These are phyloP conservation scores for Ploceus nigricollis DNA, from an alignment of 2,113 vertebrate genomes.

Conservation along the genomic window DNA sequence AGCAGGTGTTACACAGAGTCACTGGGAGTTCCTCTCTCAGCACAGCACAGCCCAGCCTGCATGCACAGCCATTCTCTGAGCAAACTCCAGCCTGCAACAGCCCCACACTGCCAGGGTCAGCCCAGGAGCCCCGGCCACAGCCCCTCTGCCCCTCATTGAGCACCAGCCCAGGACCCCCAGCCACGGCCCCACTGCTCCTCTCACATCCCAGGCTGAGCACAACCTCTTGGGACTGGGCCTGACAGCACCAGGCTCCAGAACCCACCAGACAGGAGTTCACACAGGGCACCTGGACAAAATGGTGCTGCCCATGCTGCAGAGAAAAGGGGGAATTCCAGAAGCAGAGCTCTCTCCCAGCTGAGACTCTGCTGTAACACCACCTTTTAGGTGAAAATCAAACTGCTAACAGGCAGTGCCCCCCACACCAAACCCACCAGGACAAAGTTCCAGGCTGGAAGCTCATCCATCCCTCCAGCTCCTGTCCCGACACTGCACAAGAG, in stretches of 20 bases:
- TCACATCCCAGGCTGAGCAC: not conserved
- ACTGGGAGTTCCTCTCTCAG: not conserved
- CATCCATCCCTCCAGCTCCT: not conserved
- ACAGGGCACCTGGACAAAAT: not conserved
- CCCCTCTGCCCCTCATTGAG: not conserved
- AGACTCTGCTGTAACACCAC: not conserved
- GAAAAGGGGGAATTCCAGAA: not conserved
- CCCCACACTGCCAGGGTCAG: not conserved
- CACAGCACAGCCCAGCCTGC: not conserved
- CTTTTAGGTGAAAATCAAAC: not conserved
- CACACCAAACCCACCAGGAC: not conserved
- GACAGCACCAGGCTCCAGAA: not conserved
- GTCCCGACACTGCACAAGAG: not conserved
- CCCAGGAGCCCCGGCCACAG: not conserved
- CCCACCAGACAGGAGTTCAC: fast-evolving
- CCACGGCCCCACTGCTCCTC: not conserved
- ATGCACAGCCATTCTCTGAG: not conserved
- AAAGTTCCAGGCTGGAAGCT: not conserved
- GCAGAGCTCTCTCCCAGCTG: not conserved
- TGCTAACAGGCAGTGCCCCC: not conserved
- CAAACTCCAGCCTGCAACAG: not conserved
- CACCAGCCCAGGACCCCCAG: not conserved
- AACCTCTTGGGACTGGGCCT: not conserved
- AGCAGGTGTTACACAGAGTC: not conserved
- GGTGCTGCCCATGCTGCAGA: not conserved